These are phyloP conservation scores for Halocynthia aurantium DNA, from an alignment of 23 tunicate species.

Conservation along the genomic window DNA sequence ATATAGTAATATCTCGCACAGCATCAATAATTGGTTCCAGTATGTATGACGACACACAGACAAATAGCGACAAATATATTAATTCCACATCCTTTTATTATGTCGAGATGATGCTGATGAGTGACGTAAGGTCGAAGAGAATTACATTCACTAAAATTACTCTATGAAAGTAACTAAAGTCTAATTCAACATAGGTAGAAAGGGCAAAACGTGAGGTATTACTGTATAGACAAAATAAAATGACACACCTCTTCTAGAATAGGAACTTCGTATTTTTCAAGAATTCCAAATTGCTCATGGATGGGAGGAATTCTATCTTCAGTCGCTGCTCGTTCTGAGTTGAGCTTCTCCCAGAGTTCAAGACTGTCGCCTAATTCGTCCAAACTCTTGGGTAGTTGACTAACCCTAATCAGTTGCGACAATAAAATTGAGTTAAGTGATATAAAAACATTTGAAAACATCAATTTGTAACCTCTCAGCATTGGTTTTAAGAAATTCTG, in stretches of 20 bases:
- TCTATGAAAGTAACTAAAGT: too few relatives aligned
- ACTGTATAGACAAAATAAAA: too few relatives aligned
- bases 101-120: too few relatives aligned
- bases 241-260: slow-evolving; percentile 52
- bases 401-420: slow-evolving; percentile 35
- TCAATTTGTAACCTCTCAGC: slow-evolving; percentile 40
- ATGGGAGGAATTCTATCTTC: slow-evolving; percentile 75
- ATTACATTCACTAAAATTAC: too few relatives aligned
- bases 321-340: slow-evolving; percentile 49
- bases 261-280: slow-evolving; percentile 93
- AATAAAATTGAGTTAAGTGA: neutral
- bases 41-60: too few relatives aligned
- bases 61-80: too few relatives aligned
- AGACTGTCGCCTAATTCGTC: slow-evolving; percentile 77
- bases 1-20: too few relatives aligned
- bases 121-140: too few relatives aligned
- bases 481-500: slow-evolving; percentile 64
- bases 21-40: too few relatives aligned
- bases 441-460: neutral
- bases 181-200: too few relatives aligned
- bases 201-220: too few relatives aligned
- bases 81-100: too few relatives aligned
- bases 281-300: slow-evolving; percentile 89
- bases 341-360: slow-evolving; percentile 75
- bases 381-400: slow-evolving; percentile 60